Base-by-base conservation (phyloP, 2,113 vertebrate genomes). In the Cariama cristata region DNA sequence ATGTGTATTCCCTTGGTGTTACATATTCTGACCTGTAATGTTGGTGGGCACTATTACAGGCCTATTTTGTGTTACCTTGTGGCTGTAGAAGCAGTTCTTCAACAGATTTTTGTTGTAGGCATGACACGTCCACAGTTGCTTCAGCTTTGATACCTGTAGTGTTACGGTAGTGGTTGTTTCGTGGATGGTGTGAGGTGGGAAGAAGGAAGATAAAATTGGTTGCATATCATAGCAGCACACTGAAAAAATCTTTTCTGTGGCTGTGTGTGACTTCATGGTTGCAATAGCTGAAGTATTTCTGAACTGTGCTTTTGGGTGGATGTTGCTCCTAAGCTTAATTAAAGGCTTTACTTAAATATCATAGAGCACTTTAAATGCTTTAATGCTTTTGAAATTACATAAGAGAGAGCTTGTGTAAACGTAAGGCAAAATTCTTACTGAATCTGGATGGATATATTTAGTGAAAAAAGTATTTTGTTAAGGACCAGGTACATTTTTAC, bases 351-450 rank as follows among this genome's bases (percentile, higher is more conserved):
- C 38, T 87, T 87, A 49, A 30, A 4, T 86, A 38, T 49, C 14
- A 5, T 35, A 84, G 47, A 85, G 38, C 14, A 23, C 45, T 93
- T 89, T 60, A 84, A 88, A 42, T 74, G 40, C 33, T 83, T 18
- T 71, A 74, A 50, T 81, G 47, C 24, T 77, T 96, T 87, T 72
- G 68, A 79, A 88, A 60, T 89, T 72, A 64, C 14, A 1, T 83
- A 38, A 88, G 42, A 80, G 66, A 75, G 49, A 42, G 17, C 59
- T 86, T 95, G 24, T 81, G 49, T 87, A 95, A 90, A 85, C 28
- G 24, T 86, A 75, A 92, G 52, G 32, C 40, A 85, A 72, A 91
- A 81, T 96, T 96, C 56, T 89, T 62, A 59, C 76, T 88, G 68
- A 74, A 68, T 79, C 40, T 72, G 56, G 87, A 79, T 42, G 33